Conservation (phyloP, 2,888 invertebrate genomes). For the Mylabris sibirica region DNA sequence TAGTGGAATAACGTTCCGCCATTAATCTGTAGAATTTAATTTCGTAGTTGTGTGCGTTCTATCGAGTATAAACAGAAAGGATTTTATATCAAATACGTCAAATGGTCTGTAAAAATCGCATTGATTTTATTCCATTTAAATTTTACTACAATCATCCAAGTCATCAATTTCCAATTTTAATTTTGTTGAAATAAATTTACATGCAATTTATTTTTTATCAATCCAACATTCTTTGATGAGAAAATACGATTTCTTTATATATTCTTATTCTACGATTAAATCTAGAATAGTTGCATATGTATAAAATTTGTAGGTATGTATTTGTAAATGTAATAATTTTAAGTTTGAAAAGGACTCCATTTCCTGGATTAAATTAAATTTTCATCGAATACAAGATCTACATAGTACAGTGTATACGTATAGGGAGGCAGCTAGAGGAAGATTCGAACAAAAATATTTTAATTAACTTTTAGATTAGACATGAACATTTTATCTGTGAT, state of each 20-base stretch:
- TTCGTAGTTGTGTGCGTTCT: constrained; percentile 46
- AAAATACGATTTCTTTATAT: constrained; percentile 13
- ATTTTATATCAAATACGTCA: constrained; percentile 50
- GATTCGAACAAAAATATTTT: constrained; percentile 38
- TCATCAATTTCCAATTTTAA: constrained; percentile 53
- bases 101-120: constrained; percentile 56
- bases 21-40: constrained; percentile 49
- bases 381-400: constrained; percentile 34
- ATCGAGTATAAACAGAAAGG: constrained; percentile 53
- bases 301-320: background rate
- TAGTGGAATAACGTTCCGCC: constrained; percentile 40
- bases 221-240: background rate
- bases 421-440: background rate
- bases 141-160: constrained; percentile 44
- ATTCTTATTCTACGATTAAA: constrained; percentile 9
- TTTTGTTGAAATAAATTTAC: constrained; percentile 46
- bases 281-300: constrained; percentile 2
- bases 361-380: constrained; percentile 46
- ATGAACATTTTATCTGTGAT: constrained; percentile 21
- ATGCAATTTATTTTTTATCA: constrained; percentile 21
- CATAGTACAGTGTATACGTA: background rate
- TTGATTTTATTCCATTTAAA: constrained; percentile 45
- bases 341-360: constrained; percentile 40
- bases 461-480: constrained; percentile 46
- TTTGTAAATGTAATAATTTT: background rate